These are phyloP conservation scores for Lordiphosa collinella DNA, from an alignment of 1,140 invertebrate species.

Conservation along the genomic window DNA sequence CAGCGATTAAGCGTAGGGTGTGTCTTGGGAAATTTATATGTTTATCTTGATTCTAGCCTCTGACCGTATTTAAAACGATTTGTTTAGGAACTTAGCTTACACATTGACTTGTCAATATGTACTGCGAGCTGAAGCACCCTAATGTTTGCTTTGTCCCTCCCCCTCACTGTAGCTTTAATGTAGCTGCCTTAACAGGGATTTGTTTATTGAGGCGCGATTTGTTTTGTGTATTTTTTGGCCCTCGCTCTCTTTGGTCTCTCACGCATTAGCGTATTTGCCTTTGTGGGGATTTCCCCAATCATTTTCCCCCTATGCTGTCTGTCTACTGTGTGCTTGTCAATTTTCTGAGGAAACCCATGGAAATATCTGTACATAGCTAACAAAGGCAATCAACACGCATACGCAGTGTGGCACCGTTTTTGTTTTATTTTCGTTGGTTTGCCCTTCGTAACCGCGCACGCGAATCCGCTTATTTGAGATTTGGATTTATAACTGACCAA, in stretches of 20 bases:
- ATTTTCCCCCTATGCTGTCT: conserved; percentile 11
- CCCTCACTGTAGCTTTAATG: conserved; percentile 24
- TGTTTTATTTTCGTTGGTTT: neutral
- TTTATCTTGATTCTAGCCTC: conserved; percentile 28
- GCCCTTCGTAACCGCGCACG: conserved; percentile 28
- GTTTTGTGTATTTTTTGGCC: conserved; percentile 25
- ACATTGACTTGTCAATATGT: conserved; percentile 43
- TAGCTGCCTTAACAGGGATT: conserved; percentile 39
- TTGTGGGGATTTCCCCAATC: conserved; percentile 41
- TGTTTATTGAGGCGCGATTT: conserved; percentile 62
- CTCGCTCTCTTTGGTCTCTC: conserved; percentile 10
- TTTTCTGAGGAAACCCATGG: conserved; percentile 21
- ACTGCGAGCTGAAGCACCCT: conserved; percentile 22
- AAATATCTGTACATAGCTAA: conserved; percentile 13
- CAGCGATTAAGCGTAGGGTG: conserved; percentile 23
- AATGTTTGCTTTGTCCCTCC: conserved; percentile 27
- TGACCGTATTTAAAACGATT: conserved; percentile 2
- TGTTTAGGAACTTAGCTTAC: neutral
- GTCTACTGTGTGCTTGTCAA: conserved; percentile 29
- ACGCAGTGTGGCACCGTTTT: conserved; percentile 33
- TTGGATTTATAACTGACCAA: conserved; percentile 12
- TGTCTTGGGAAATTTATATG: conserved; percentile 34
- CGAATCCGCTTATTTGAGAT: conserved; percentile 14
- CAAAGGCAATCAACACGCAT: conserved; percentile 68
- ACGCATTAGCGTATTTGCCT: conserved; percentile 35